Evolutionary conservation across 2,888 invertebrate genomes (phyloP).

Genomic region (Eilema sororculum): DNA sequence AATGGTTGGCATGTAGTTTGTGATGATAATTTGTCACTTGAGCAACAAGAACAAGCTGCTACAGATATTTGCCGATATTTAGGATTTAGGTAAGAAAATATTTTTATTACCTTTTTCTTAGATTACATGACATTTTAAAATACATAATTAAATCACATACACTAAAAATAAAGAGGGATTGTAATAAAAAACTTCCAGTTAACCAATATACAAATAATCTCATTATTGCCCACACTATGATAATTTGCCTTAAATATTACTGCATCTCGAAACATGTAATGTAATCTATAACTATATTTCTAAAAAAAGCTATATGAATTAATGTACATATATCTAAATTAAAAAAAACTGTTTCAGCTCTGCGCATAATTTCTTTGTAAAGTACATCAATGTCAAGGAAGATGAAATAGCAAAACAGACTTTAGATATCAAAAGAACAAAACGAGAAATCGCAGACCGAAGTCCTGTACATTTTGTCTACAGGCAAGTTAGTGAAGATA

Average conservation of each 20-base stretch:
- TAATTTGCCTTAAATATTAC: too few relatives aligned
- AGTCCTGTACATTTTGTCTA: conserved; percentile 72
- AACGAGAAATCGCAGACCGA: conserved; percentile 57
- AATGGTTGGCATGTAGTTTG: conserved; percentile 90
- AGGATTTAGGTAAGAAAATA: conserved; percentile 87
- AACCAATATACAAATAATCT: too few relatives aligned
- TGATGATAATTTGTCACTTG: conserved; percentile 76
- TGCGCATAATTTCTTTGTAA: conserved; percentile 72
- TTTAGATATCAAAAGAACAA: conserved; percentile 56
- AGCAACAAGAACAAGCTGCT: conserved; percentile 82
- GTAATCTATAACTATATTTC: neutral
- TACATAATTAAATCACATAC: too few relatives aligned
- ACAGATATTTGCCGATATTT: conserved; percentile 89
- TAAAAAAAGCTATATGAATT: neutral
- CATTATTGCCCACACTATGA: too few relatives aligned
- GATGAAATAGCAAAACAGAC: conserved; percentile 53
- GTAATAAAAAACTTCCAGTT: too few relatives aligned
- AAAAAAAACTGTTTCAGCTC: conserved; percentile 58
- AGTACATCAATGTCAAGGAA: conserved; percentile 74
- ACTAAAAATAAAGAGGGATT: too few relatives aligned
- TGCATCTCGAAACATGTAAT: too few relatives aligned
- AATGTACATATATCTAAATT: neutral
- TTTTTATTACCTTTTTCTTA: neutral
- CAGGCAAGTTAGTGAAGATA: conserved; percentile 52
- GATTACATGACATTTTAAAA: too few relatives aligned